These are phyloP conservation scores for Callionymus lyra DNA, from an alignment of 2,113 vertebrate species.

Conservation along the genomic window DNA sequence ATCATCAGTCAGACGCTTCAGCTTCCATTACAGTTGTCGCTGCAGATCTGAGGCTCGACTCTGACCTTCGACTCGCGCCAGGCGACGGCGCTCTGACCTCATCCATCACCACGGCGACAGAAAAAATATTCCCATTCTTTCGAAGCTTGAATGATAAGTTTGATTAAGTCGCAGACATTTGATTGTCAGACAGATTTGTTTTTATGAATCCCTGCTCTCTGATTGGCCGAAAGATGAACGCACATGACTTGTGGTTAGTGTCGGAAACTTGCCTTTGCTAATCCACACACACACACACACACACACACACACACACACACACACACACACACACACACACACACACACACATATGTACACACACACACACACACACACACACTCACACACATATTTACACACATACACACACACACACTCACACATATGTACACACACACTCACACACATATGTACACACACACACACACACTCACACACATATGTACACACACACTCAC, in stretches of 20 bases:
- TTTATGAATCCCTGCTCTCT: too few species aligned
- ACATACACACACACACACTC: slow-evolving; percentile 10
- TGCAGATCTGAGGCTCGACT: slow-evolving; percentile 32
- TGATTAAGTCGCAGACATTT: too few species aligned
- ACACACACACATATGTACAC: neutral
- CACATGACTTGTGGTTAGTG: too few species aligned
- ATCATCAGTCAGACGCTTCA: slow-evolving; percentile 71
- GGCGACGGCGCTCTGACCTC: slow-evolving; percentile 54
- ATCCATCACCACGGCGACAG: slow-evolving; percentile 51
- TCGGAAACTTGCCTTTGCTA: slow-evolving; percentile 26
- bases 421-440: slow-evolving; percentile 10
- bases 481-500: neutral
- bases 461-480: neutral
- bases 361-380: neutral
- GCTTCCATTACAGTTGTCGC: slow-evolving; percentile 57
- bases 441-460: slow-evolving; percentile 2
- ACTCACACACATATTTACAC: slow-evolving; percentile 2
- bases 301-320: slow-evolving; percentile 11
- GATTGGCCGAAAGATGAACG: too few species aligned
- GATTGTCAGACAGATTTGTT: too few species aligned
- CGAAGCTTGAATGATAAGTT: too few species aligned
- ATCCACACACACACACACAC: slow-evolving; percentile 9
- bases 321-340: slow-evolving; percentile 11
- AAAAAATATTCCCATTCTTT: slow-evolving; percentile 27
- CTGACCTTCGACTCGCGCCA: slow-evolving; percentile 42